Evolutionary conservation across 2,113 vertebrate genomes (phyloP).

Genomic region (Pseudorectes ferrugineus): DNA sequence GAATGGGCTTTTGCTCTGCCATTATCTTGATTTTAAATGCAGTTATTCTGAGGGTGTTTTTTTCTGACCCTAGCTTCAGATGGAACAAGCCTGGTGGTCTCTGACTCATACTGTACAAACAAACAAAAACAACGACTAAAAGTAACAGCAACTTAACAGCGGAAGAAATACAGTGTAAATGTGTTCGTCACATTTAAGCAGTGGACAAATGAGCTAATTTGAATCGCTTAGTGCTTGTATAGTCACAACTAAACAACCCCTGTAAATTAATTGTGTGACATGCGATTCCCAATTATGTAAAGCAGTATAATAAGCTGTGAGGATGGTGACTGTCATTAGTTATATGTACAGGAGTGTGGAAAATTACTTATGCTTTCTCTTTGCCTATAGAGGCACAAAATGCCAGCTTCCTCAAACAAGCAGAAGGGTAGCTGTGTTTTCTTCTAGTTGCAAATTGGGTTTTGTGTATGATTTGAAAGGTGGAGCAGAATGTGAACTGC

Average conservation of each 20-base stretch:
- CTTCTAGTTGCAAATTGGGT: slow-evolving; percentile 15
- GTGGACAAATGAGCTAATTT: slow-evolving; percentile 59
- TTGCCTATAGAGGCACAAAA: slow-evolving; percentile 40
- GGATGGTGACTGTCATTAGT: slow-evolving; percentile 52
- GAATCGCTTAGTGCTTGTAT: slow-evolving; percentile 19
- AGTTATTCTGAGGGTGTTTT: slow-evolving; percentile 31
- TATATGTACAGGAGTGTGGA: slow-evolving; percentile 39
- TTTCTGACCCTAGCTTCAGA: slow-evolving; percentile 21
- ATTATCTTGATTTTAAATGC: slow-evolving; percentile 29
- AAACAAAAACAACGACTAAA: slow-evolving; percentile 37
- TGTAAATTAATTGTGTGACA: slow-evolving; percentile 60
- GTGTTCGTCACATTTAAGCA: slow-evolving; percentile 51
- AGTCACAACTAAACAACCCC: slow-evolving; percentile 39
- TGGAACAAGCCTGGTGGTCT: slow-evolving; percentile 53
- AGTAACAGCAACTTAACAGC: neutral
- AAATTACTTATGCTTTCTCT: slow-evolving; percentile 53
- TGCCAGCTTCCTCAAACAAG: slow-evolving; percentile 6
- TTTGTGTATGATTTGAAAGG: slow-evolving; percentile 61
- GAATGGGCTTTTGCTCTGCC: neutral
- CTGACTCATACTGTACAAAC: slow-evolving; percentile 41
- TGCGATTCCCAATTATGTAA: slow-evolving; percentile 38
- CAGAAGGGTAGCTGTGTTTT: neutral
- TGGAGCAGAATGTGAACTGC: slow-evolving; percentile 66
- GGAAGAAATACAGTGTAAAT: neutral
- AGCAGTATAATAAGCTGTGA: slow-evolving; percentile 48